These are phyloP conservation scores for Phaedon cochleariae DNA, from an alignment of 2,888 invertebrate genomes.

Conservation along the genomic window DNA sequence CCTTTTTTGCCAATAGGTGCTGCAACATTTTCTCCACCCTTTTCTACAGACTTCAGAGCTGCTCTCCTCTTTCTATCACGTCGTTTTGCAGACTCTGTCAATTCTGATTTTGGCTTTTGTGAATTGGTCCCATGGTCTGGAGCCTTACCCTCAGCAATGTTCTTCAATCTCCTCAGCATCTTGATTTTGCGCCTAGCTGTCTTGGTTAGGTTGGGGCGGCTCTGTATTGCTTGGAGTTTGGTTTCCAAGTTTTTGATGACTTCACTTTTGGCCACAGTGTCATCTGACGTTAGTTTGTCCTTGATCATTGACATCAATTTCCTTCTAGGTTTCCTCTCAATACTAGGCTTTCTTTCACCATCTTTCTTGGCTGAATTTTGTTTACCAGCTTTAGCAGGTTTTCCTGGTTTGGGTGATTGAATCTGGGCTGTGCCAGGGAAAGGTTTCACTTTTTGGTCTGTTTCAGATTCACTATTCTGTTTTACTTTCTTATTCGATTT, in stretches of 20 bases:
- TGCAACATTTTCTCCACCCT: neutral
- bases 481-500: constrained; percentile 14
- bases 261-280: constrained; percentile 5
- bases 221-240: constrained; percentile 22
- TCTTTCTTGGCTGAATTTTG: neutral
- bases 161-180: constrained; percentile 21
- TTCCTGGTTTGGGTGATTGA: constrained; percentile 5
- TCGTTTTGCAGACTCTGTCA: neutral
- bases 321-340: constrained; percentile 9
- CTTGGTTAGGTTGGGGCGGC: constrained; percentile 18
- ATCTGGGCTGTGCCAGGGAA: constrained; percentile 24
- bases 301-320: neutral
- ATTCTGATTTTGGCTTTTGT: neutral
- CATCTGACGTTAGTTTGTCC: constrained; percentile 5
- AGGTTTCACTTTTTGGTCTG: constrained; percentile 1
- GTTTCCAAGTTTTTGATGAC: constrained; percentile 15
- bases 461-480: constrained; percentile 2
- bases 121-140: too few species aligned
- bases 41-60: neutral
- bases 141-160: constrained; percentile 17
- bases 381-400: neutral
- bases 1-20: neutral
- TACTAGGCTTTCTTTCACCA: neutral
- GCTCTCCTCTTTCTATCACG: constrained; percentile 8
- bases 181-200: constrained; percentile 24